A percentile compares a stretch with the other conserved stretches of the same genome.
These are phyloP conservation scores for Zaprionus gabonicus DNA, from an alignment of 1,140 invertebrate species.

Conservation along the genomic window DNA sequence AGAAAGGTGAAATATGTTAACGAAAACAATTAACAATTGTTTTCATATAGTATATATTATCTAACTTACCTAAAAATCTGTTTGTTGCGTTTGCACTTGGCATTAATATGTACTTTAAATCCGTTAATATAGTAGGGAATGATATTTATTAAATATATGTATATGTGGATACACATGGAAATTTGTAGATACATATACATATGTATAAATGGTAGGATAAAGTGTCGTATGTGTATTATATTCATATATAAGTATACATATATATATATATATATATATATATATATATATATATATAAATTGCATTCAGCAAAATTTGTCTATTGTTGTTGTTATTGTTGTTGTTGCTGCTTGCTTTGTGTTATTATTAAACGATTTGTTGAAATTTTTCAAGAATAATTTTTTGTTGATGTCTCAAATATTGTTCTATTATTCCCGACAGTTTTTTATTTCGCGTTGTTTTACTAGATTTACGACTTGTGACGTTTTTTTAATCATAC, in stretches of 20 bases:
- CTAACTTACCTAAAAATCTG: neutral
- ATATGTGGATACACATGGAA: neutral
- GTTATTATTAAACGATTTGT: neutral
- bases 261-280: neutral
- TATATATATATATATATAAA: slow-evolving; percentile 5
- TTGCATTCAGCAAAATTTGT: slow-evolving; percentile 24
- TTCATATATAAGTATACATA: neutral
- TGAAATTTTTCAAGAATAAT: neutral
- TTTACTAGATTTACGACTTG: neutral
- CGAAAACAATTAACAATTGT: neutral
- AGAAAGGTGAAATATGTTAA: neutral
- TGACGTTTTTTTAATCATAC: no score
- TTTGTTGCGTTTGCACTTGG: neutral
- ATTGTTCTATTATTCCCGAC: neutral
- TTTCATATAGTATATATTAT: neutral
- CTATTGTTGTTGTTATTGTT: slow-evolving; percentile 20
- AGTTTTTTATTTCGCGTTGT: neutral
- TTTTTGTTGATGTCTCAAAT: neutral
- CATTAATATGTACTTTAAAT: slow-evolving; percentile 4
- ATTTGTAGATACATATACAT: neutral
- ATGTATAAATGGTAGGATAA: neutral
- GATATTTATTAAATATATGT: neutral
- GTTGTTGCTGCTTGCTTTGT: slow-evolving; percentile 27
- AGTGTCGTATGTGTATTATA: neutral
- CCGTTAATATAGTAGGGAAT: neutral